A percentile compares a stretch with the other conserved stretches of the same genome.
Conservation (phyloP, 2,797 vertebrate genomes). For the Scyliorhinus canicula region DNA sequence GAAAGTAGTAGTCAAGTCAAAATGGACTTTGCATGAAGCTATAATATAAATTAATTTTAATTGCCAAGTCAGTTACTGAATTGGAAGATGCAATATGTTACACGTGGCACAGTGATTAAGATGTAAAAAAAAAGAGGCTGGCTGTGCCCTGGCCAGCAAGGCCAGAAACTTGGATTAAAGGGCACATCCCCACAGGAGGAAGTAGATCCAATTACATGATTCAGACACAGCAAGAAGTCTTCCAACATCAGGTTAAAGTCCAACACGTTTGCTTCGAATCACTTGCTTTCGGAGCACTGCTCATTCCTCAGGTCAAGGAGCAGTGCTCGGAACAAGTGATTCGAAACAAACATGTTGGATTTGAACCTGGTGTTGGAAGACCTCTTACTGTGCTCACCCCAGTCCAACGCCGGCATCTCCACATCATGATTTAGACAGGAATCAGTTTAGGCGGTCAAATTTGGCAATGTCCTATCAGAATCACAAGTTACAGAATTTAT, state of each 20-base stretch:
- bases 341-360: no score
- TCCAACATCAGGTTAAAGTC: no score
- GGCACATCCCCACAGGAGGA: not conserved
- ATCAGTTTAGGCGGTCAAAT: not conserved
- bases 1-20: not conserved
- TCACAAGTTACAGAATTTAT: not conserved
- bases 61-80: not conserved
- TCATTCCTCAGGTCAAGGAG: no score
- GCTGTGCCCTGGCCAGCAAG: not conserved
- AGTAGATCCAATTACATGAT: not conserved
- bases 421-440: not conserved
- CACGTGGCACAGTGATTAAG: not conserved
- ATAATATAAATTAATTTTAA: not conserved
- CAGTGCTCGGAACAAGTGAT: no score
- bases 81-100: not conserved
- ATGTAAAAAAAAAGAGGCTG: not conserved
- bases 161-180: not conserved
- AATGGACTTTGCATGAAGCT: not conserved
- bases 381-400: no score
- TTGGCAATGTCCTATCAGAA: not conserved
- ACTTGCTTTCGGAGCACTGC: no score
- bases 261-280: no score
- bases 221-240: no score
- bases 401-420: no score
- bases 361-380: no score